Evolutionary conservation across 35 echinoderm and acorn worm genomes (phyloP).

Genomic region (Apostichopus parvimensis): DNA sequence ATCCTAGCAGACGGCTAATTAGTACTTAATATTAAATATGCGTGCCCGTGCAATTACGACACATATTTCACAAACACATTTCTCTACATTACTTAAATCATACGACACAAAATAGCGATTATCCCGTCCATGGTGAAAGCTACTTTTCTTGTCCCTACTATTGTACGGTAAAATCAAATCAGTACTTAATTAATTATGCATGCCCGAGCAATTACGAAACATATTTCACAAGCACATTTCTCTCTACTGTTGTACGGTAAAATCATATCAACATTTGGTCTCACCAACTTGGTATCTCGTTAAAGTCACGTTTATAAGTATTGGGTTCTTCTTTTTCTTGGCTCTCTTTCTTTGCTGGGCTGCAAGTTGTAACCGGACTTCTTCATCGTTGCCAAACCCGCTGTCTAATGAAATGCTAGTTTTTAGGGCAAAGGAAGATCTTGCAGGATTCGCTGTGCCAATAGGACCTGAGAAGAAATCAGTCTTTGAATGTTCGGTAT

Average conservation of each 20-base stretch:
- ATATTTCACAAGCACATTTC: neutral
- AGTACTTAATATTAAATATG: too few species aligned
- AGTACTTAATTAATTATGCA: too few species aligned
- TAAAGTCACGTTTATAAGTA: constrained; percentile 69
- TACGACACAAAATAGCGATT: too few species aligned
- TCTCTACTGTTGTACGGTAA: neutral
- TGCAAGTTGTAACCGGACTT: constrained; percentile 31
- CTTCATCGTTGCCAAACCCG: constrained; percentile 59
- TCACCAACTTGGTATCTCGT: constrained; percentile 91
- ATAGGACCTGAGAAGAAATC: constrained; percentile 22
- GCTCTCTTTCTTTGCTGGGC: constrained; percentile 54
- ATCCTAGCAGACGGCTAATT: too few species aligned
- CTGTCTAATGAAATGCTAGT: constrained; percentile 46
- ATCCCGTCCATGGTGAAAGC: too few species aligned
- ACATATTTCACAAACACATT: too few species aligned
- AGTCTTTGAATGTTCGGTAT: too few species aligned
- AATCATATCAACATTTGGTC: neutral
- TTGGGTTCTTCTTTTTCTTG: constrained; percentile 66
- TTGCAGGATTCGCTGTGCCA: constrained; percentile 42
- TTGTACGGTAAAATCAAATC: too few species aligned
- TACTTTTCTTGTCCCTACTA: too few species aligned
- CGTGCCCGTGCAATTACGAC: too few species aligned
- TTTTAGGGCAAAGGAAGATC: constrained; percentile 48
- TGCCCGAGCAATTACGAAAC: neutral
- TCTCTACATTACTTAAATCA: too few species aligned